These are phyloP conservation scores for Dasyurus viverrinus DNA, from an alignment of 2,113 vertebrate species.

Conservation along the genomic window DNA sequence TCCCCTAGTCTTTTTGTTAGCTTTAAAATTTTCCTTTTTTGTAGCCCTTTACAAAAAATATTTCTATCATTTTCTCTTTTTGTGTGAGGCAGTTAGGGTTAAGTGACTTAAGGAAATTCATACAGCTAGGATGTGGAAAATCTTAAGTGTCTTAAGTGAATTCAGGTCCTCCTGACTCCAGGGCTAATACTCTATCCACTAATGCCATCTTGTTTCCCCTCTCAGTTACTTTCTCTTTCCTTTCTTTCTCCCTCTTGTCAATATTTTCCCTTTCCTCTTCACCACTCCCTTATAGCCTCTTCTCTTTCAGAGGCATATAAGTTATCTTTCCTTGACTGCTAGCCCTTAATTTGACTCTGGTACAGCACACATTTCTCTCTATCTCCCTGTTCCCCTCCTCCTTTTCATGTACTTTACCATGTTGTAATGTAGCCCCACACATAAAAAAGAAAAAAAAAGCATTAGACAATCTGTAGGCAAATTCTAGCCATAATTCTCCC, in stretches of 20 bases:
- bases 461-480: background rate
- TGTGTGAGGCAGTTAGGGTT: too few species aligned
- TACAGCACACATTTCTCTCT: background rate
- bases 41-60: background rate
- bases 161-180: too few species aligned
- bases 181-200: too few species aligned
- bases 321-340: background rate
- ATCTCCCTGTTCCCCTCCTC: background rate
- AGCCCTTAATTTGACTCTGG: background rate
- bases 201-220: too few species aligned
- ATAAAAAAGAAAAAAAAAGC: background rate
- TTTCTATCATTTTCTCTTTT: background rate
- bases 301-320: background rate
- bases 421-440: background rate
- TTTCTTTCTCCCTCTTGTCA: background rate
- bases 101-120: too few species aligned
- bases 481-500: background rate
- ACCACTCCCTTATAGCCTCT: background rate
- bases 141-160: too few species aligned
- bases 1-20: background rate
- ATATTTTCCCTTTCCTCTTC: background rate
- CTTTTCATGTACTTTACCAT: background rate
- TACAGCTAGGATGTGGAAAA: too few species aligned
- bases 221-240: background rate
- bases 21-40: background rate